Evolutionary conservation across 2,113 vertebrate genomes (phyloP).

Genomic region (Carassius auratus): DNA sequence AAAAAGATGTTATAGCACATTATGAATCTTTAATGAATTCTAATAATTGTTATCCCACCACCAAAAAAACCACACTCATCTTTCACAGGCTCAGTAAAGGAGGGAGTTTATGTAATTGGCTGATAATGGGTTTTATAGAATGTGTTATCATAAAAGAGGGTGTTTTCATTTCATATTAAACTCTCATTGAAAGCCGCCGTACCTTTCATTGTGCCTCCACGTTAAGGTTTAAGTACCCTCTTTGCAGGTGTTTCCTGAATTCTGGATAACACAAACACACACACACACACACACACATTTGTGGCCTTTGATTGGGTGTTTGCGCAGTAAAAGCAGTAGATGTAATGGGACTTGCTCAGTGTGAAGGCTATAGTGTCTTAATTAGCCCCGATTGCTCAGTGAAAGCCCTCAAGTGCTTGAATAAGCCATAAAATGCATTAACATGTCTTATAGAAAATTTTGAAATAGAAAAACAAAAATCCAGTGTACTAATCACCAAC

Average conservation of each 20-base stretch:
- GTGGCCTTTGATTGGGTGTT: conserved; percentile 5
- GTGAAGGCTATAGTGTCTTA: conserved; percentile 63
- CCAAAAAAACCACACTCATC: not conserved
- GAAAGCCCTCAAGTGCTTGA: conserved; percentile 74
- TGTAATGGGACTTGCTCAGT: conserved; percentile 36
- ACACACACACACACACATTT: not conserved
- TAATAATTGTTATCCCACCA: not conserved
- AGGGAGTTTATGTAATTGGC: conserved; percentile 47
- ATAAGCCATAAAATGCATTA: conserved; percentile 66
- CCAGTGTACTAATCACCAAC: conserved; percentile 29
- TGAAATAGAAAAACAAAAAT: conserved; percentile 13
- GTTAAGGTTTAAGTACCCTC: conserved; percentile 42
- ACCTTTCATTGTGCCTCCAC: conserved; percentile 7
- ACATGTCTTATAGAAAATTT: conserved; percentile 23
- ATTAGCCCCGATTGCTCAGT: conserved; percentile 75
- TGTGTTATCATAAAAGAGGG: conserved; percentile 56
- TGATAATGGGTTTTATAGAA: conserved; percentile 48
- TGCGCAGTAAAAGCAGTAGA: conserved; percentile 27
- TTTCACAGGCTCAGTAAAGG: conserved; percentile 15
- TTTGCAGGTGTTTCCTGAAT: conserved; percentile 46
- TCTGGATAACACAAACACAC: conserved; percentile 13
- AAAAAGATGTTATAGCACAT: conserved; percentile 28
- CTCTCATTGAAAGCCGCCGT: conserved; percentile 48
- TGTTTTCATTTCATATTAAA: conserved; percentile 58
- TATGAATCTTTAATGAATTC: conserved; percentile 41